Evolutionary conservation across 1,140 invertebrate genomes (phyloP), one percentile per base, ranked within the genome.

Genomic region (Drosophila ambigua): DNA sequence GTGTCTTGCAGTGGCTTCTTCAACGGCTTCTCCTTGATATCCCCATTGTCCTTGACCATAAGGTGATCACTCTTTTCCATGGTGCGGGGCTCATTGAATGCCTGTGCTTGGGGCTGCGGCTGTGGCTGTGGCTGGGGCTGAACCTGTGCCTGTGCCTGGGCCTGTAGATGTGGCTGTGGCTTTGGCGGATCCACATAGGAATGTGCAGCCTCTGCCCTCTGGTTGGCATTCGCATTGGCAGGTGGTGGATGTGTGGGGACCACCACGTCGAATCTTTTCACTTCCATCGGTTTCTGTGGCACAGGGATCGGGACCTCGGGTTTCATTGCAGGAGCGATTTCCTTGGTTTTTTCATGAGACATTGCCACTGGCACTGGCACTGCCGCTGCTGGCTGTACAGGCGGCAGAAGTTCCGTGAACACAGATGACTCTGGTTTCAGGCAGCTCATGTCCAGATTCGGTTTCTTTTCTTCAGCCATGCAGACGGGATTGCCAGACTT

Each of bases 11-110:
- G 13, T 2, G 43, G 20, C 61, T 78, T 85, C 16, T 81, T 85
- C 2, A 53, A 46, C 0, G 52, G 28, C 68, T 85, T 85, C 2
- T 72, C 68, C 15, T 85, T 85, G 2, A 53, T 35, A 11, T 85
- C 81, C 3, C 16, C 11, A 24, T 8, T 28, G 23, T 43, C 71
- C 26, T 60, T 67, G 11, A 7, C 4, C 39, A 41, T 24, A 2
- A 41, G 39, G 16, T 16, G 44, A 35, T 62, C 43, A 8, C 5
- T 11, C 9, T 72, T 65, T 4, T 65, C 71, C 13, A 3, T 20
- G 28, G 0, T 16, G 13, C 4, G 8, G 15, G 35, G 4, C 11
- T 39, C 35, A 13, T 39, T 39, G 35, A 39, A 39, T 39, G 11
- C 11, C 3, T 20, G 15, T n/a, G 2, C 1, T 11, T 41, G 51